A percentile compares a stretch with the other conserved stretches of the same genome.
Evolutionary conservation across 2,888 invertebrate species (phyloP).

Genomic region (Andricus curvator): DNA sequence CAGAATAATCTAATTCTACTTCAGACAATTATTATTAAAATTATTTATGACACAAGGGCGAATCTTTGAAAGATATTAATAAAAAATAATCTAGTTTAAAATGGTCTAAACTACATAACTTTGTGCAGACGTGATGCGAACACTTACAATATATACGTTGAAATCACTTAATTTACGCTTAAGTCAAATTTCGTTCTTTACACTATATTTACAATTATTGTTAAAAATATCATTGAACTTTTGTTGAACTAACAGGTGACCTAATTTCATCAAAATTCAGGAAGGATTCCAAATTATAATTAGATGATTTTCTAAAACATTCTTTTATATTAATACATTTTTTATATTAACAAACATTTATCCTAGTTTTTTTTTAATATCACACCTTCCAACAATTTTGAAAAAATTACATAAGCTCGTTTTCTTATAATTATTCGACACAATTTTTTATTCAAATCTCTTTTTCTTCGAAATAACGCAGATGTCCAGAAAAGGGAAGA

Average conservation of each 20-base stretch:
- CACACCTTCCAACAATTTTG: conserved; percentile 49
- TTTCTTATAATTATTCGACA: conserved; percentile 24
- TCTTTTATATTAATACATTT: too few relatives aligned
- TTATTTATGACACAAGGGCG: background rate
- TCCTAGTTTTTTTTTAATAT: conserved; percentile 24
- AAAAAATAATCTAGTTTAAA: background rate
- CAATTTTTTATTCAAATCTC: background rate
- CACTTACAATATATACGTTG: conserved; percentile 28
- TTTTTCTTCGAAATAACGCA: background rate
- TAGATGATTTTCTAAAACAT: background rate
- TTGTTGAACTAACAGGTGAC: conserved; percentile 4
- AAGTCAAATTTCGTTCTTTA: conserved; percentile 9
- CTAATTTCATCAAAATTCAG: conserved; percentile 54
- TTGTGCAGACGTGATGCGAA: conserved; percentile 18
- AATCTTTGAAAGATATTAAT: background rate
- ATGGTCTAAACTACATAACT: conserved; percentile 33
- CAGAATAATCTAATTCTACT: conserved; percentile 2
- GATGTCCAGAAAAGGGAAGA: background rate
- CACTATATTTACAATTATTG: conserved; percentile 48
- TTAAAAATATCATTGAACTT: conserved; percentile 44
- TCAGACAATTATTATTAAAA: conserved; percentile 34
- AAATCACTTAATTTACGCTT: conserved; percentile 25
- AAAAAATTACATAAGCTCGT: conserved; percentile 57
- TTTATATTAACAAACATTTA: conserved; percentile 51
- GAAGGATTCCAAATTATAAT: conserved; percentile 43